Base-by-base conservation (phyloP, 2,888 invertebrate species). In the Meganola albula region DNA sequence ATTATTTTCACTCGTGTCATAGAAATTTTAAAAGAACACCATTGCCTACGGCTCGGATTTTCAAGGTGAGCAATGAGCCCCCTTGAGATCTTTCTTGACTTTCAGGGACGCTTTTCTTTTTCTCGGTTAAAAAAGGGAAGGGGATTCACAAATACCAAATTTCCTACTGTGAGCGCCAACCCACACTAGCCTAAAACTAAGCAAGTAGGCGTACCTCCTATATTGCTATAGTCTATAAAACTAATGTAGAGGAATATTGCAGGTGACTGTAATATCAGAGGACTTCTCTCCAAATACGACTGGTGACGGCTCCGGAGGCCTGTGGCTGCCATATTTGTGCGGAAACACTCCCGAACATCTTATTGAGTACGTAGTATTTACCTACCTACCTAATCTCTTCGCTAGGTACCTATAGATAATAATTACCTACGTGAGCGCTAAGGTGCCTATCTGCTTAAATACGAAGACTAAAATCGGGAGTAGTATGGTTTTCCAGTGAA, bases 251-350 rank as follows among this genome's bases (percentile, higher is more conserved):
- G 14, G 31, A 11, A 0, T 3, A 8, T 48, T 48, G 1, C 43
- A 89, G 60, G 90, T 94, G 4, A 90, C 88, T 4, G 58, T 94
- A 20, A 82, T 92, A 35, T 87, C 92, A 0, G 89, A 90, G n/a
- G 75, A 87, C 11, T 89, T 92, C 40, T 86, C 90, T 9, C 93
- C 93, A 0, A 68, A 91, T 34, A 94, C 94, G 0, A 94, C 93
- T 0, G 91, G 92, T 0, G 93, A 94, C 63, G 90, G 92, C 0
- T 91, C 93, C 1, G 94, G 93, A 0, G 94, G 94, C 0, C 67
- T 94, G 4, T 94, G 93, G 92, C 83, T 87, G 6, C 94, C 93
- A 0, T 93, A 88, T 59, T 63, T 91, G 5, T 79, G 89, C 24
- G 88, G 88, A 0, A 74, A 79, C 9, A 92, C 91, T 1, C 74